Percentiles rank a stretch among this genome's conserved stretches.
These are phyloP conservation scores for Etia nguti DNA, from an alignment of 2,113 vertebrate genomes.

Conservation along the genomic window DNA sequence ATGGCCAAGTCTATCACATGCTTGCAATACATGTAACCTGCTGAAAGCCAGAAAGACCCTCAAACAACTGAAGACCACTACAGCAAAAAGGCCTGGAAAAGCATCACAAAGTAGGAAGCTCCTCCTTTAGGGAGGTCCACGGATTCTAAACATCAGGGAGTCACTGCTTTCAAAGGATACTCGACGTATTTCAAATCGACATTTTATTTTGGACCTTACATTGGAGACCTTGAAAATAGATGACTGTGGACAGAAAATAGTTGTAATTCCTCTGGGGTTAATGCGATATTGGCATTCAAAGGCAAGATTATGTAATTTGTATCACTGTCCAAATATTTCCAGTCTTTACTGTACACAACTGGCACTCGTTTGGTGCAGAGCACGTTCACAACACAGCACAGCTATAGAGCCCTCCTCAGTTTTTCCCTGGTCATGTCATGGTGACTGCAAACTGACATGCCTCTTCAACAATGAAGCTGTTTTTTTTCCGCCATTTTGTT, in stretches of 20 bases:
- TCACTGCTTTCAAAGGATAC: not conserved
- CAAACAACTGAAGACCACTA: not conserved
- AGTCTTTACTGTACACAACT: conserved; percentile 8
- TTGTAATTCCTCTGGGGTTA: not conserved
- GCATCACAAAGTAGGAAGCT: not conserved
- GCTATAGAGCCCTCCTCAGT: conserved; percentile 19
- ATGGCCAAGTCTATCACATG: not conserved
- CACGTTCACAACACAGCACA: conserved; percentile 32
- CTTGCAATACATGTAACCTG: not conserved
- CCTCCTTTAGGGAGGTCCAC: not conserved
- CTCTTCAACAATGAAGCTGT: conserved; percentile 59
- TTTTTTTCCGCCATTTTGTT: conserved; percentile 67
- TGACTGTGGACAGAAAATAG: not conserved
- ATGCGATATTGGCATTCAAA: not conserved
- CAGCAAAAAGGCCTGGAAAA: not conserved
- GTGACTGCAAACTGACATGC: conserved; percentile 64
- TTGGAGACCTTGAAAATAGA: not conserved
- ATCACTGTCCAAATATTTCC: not conserved
- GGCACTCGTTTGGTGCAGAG: conserved; percentile 50
- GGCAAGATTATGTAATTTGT: not conserved
- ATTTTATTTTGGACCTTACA: not conserved
- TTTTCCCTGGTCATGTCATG: conserved; percentile 59
- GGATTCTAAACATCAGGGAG: not conserved
- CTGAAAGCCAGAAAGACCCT: not conserved
- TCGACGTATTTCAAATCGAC: not conserved